These are phyloP conservation scores for Cydia splendana DNA, from an alignment of 1,140 invertebrate species.

Conservation along the genomic window DNA sequence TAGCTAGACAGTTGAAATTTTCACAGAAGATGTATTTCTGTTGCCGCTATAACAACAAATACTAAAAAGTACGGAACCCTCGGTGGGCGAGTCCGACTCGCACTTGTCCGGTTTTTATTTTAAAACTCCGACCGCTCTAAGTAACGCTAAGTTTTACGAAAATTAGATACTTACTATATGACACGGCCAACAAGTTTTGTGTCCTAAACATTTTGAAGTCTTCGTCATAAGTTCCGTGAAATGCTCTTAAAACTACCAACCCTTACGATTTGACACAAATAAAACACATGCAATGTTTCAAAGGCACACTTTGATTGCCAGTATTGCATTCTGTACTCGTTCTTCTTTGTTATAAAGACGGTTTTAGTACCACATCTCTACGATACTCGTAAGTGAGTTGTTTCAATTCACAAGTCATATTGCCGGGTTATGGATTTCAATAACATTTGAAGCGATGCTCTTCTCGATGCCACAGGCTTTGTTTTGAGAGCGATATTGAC, in stretches of 20 bases:
- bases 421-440: conserved; percentile 3
- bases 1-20: no score
- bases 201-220: background rate
- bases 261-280: background rate
- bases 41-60: no score
- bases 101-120: no score
- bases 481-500: background rate
- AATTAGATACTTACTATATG: no score
- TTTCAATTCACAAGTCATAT: background rate
- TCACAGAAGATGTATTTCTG: no score
- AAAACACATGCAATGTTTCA: background rate
- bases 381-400: background rate
- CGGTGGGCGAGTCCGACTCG: no score
- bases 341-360: background rate
- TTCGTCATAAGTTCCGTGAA: background rate
- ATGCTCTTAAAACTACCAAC: background rate
- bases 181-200: no score
- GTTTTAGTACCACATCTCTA: background rate
- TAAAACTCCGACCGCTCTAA: no score
- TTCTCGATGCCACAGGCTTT: background rate
- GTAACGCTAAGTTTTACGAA: no score
- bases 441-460: conserved; percentile 10
- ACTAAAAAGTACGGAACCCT: no score
- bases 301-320: background rate
- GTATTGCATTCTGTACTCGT: background rate